Base-by-base conservation (phyloP, 2,797 vertebrate genomes). In the Cephalopachus bancanus region DNA sequence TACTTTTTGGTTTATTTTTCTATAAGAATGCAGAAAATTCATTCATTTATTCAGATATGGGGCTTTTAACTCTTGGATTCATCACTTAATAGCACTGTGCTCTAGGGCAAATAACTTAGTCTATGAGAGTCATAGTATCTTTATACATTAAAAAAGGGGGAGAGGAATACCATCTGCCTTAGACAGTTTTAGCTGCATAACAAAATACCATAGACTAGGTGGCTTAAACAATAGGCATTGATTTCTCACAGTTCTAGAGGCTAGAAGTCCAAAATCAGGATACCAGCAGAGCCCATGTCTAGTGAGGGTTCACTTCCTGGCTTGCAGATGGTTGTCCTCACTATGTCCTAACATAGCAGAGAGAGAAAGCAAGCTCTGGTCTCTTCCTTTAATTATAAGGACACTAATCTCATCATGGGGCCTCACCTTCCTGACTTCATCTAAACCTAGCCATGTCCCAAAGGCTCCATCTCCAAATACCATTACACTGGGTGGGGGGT, bases 1-100 rank as follows among this genome's bases (percentile, higher is more conserved):
- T 83, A 62, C 55, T n/a, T 69, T 37, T 85, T 51, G 30, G 24
- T 51, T n/a, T 88, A 16, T 62, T 74, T 79, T 62, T 71, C 80
- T 93, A 81, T 67, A 78, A 96, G 6, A 95, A 80, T 76, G 24
- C n/a, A 86, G 44, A 44, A 44, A 44, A 44, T 91, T 94, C 78
- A 74, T 91, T 79, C n/a, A 90, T 80, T 91, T 79, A 89, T 78
- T 87, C 28, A 76, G 83, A 71, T 57, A 49, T 26, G 72, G 55
- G 10, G 83, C 55, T 96, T 93, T 83, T 17, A 83, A 89, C 62
- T 51, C 49, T n/a, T 76, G 37, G 17, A 57, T 91, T 83, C 10
- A n/a, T 22, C n/a, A 80, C 8, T 83, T 80, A 65, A 33, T 84
- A 49, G 55, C 17, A 78, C 49, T 74, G 44, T 91, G 51, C 90